Evolutionary conservation across 1,140 invertebrate genomes (phyloP), one percentile per base, ranked within the genome.

Genomic region (Pachypsylla venusta): DNA sequence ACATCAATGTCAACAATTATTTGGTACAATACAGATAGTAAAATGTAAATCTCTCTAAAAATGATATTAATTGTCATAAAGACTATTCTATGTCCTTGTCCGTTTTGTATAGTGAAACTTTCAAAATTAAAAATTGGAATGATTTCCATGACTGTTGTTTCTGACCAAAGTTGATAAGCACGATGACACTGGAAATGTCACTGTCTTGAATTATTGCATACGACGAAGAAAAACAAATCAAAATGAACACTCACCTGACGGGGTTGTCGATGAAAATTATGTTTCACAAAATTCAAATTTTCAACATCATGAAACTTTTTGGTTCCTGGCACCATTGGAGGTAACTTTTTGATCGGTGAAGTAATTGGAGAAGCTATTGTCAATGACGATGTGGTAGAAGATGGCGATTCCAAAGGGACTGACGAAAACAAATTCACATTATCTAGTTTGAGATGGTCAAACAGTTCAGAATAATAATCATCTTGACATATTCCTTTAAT

Each of bases 401-500:
- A 48, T 10, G 42, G 42, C 22, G 42, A 48, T 22, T 48, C 42
- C 42, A 48, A 19, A n/a, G 42, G 42, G 7, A 48, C 42, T 7
- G 42, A 7, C n/a, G 42, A 48, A 22, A 48, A 48, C 16, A 48
- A 19, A 22, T 19, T 48, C n/a, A 48, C 42, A 48, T 48, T 48
- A 22, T 48, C 42, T 22, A 48, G n/a, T 19, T 48, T 48, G n/a
- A 48, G 22, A 22, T 48, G 42, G 42, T 48, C 42, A 19, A 48
- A 48, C 42, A 48, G n/a, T 48, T 48, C 42, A 19, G 42, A 48
- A 22, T 48, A 48, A 48, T 48, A 48, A 19, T 48, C 42, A n/a
- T 48, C 42, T 19, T n/a, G 16, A 48, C n/a, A 4, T n/a, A 7
- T 48, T 7, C 22, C 22, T n/a, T 48, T 48, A 22, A 5, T 48